Evolutionary conservation across 2,888 invertebrate species (phyloP).

Genomic region (Caenorhabditis sp.): DNA sequence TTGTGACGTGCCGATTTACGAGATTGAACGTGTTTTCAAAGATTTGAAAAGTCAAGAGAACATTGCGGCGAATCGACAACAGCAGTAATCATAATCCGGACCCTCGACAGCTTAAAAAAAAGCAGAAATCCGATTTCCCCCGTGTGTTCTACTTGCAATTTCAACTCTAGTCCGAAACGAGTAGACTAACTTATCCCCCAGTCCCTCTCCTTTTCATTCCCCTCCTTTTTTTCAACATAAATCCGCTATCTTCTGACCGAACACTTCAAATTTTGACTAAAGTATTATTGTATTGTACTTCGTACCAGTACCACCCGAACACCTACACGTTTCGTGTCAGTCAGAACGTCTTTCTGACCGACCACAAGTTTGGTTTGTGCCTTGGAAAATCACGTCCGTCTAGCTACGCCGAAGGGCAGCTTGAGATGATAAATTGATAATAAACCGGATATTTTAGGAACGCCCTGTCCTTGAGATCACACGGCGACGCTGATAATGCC

Average conservation of each 20-base stretch:
- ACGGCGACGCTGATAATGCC: too few relatives aligned
- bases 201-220: background rate
- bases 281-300: background rate
- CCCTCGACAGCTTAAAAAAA: too few relatives aligned
- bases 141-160: too few relatives aligned
- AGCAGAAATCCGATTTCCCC: too few relatives aligned
- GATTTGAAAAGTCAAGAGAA: constrained; percentile 39
- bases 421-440: background rate
- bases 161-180: too few relatives aligned
- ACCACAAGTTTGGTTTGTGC: background rate
- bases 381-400: background rate
- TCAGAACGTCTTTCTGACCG: background rate
- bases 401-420: background rate
- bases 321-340: background rate
- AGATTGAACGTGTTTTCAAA: constrained; percentile 25
- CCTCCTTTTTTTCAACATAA: background rate
- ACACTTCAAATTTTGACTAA: too few relatives aligned
- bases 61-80: constrained; percentile 36
- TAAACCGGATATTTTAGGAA: background rate
- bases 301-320: too few relatives aligned
- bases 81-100: background rate
- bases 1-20: constrained; percentile 37
- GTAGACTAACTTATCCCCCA: too few relatives aligned
- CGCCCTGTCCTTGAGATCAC: background rate
- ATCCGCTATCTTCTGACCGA: too few relatives aligned